These are phyloP conservation scores for Delichon dasypus DNA, from an alignment of 2,797 vertebrate genomes.

Conservation along the genomic window DNA sequence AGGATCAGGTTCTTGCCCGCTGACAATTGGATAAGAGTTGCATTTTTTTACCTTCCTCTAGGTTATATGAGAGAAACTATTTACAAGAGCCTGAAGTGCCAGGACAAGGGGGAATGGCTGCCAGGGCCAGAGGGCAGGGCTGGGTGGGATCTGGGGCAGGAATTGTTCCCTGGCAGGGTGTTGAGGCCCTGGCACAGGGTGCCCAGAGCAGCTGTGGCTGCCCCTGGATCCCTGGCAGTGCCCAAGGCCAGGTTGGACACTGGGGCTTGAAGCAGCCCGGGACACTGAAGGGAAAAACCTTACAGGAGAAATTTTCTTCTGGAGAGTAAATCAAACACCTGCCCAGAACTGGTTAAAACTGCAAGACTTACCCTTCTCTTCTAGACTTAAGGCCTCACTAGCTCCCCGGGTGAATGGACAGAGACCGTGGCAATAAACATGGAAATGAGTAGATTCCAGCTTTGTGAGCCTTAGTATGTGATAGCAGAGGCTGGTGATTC, in stretches of 20 bases:
- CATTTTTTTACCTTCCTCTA: background rate
- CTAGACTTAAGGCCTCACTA: background rate
- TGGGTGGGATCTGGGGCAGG: fast-evolving
- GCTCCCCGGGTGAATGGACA: background rate
- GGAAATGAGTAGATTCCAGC: background rate
- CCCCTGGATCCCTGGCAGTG: background rate
- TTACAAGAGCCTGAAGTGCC: background rate
- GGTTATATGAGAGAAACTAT: background rate
- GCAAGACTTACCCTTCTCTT: background rate
- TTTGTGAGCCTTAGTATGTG: background rate
- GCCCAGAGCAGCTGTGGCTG: background rate
- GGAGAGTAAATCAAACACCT: background rate
- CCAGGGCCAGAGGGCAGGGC: background rate
- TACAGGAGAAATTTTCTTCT: background rate
- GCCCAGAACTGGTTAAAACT: background rate
- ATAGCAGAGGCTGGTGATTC: background rate
- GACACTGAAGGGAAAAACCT: background rate
- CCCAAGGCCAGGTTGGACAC: background rate
- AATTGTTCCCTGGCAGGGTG: background rate
- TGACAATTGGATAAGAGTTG: background rate
- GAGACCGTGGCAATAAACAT: background rate
- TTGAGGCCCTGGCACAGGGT: background rate
- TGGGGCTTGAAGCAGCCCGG: background rate
- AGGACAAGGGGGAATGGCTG: fast-evolving
- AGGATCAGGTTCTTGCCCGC: background rate